These are phyloP conservation scores for Syncerus caffer DNA, from an alignment of 2,797 vertebrate genomes.

Conservation along the genomic window DNA sequence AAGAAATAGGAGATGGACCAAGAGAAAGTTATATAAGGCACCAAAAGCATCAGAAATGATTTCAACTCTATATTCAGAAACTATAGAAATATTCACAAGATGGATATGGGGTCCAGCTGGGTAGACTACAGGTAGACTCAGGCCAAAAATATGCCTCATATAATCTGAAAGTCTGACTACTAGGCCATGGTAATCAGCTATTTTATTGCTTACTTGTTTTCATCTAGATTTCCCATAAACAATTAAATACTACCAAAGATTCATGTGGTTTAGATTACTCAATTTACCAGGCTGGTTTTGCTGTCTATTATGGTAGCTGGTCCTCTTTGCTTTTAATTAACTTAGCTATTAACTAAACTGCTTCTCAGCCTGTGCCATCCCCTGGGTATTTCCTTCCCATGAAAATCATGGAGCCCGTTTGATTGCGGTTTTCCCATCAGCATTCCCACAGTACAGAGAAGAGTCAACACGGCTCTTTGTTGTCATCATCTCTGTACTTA, in stretches of 20 bases:
- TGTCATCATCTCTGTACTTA: not conserved
- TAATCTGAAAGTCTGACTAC: not conserved
- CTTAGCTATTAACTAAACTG: conserved; percentile 20
- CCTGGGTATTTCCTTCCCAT: not conserved
- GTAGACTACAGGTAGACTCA: not conserved
- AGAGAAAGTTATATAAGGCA: not conserved
- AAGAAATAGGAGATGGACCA: not conserved
- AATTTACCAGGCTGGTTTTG: not conserved
- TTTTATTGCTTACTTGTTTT: not conserved
- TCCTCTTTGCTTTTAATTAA: conserved; percentile 34
- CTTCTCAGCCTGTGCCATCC: not conserved
- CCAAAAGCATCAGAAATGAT: not conserved
- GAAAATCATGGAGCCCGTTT: not conserved
- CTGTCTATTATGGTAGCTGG: not conserved
- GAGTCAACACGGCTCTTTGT: not conserved
- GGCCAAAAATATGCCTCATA: not conserved
- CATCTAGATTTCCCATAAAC: not conserved
- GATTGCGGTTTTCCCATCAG: not conserved
- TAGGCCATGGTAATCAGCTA: not conserved
- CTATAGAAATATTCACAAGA: not conserved
- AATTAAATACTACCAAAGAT: not conserved
- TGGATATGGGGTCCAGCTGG: not conserved
- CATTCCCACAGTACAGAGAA: not conserved
- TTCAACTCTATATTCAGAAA: not conserved
- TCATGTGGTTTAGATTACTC: not conserved